Conservation (phyloP, 35 echinoderm and acorn worm genomes). For the Patiria miniata region DNA sequence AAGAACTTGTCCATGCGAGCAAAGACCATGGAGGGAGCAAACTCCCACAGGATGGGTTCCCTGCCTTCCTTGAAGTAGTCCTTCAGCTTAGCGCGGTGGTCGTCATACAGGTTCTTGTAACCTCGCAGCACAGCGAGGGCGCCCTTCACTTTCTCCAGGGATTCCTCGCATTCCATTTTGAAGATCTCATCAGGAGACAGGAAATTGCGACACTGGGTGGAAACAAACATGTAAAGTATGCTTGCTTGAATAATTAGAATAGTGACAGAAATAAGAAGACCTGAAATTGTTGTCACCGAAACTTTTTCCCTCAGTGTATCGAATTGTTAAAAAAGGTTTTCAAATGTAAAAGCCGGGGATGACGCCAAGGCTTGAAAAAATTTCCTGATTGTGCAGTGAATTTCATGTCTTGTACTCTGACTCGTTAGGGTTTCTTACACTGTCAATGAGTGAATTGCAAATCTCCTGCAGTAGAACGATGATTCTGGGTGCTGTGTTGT, state of each 20-base stretch:
- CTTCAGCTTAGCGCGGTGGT: conserved; percentile 80
- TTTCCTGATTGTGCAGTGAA: too few species aligned
- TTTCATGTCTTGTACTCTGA: neutral
- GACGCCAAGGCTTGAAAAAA: too few species aligned
- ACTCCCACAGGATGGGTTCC: conserved; percentile 92
- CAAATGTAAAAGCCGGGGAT: neutral
- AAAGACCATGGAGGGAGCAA: conserved; percentile 86
- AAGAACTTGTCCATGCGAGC: conserved; percentile 78
- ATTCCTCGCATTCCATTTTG: conserved; percentile 90
- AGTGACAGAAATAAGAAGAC: neutral
- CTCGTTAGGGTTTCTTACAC: conserved; percentile 44
- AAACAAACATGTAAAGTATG: too few species aligned
- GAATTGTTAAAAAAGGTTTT: too few species aligned
- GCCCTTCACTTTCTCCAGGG: conserved; percentile 67
- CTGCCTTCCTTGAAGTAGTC: conserved; percentile 95
- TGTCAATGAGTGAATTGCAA: conserved; percentile 88
- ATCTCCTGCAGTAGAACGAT: conserved; percentile 96
- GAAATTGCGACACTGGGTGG: conserved; percentile 63
- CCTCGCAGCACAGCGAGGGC: conserved; percentile 70
- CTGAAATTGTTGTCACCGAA: neutral
- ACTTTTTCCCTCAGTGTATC: too few species aligned
- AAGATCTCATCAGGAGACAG: conserved; percentile 92
- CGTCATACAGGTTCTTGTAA: conserved; percentile 70
- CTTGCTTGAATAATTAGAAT: too few species aligned
- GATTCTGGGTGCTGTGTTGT: conserved; percentile 94